phyloP scores from a whole-genome alignment of 2,113 vertebrate genomes.

The Balaeniceps rex region DNA sequence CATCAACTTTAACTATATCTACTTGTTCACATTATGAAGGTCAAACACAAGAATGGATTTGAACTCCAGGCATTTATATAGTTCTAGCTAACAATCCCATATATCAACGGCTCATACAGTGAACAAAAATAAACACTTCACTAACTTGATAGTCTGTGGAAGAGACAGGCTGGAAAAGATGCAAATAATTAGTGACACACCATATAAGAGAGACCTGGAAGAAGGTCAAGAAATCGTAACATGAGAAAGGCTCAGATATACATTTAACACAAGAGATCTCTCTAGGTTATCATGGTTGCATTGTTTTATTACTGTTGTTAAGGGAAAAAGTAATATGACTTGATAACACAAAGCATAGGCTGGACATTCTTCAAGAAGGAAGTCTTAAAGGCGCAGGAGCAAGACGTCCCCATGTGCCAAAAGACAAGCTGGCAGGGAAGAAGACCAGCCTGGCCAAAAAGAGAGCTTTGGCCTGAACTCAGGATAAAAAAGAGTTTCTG shows the following conservation, averaged over 20 bases:
- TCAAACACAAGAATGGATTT: constrained; percentile 11
- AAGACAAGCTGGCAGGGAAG: neutral
- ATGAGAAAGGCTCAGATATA: neutral
- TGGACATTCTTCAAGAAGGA: neutral
- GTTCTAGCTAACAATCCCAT: neutral
- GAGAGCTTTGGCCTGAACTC: neutral
- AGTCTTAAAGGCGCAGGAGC: neutral
- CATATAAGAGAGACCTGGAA: neutral
- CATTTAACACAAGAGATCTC: neutral
- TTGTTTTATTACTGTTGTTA: constrained; percentile 14
- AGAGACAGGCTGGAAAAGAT: neutral
- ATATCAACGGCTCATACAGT: neutral
- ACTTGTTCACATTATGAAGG: constrained; percentile 24
- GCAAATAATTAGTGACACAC: constrained; percentile 12
- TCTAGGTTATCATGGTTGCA: neutral
- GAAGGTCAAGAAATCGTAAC: constrained; percentile 3
- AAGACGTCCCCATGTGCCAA: neutral
- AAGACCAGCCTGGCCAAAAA: neutral
- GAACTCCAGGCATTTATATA: neutral
- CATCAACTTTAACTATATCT: constrained; percentile 13
- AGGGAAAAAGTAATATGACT: neutral
- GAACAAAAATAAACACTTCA: constrained; percentile 43
- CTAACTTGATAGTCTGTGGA: neutral
- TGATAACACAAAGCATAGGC: neutral
- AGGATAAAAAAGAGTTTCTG: neutral